Evolutionary conservation across 2,888 invertebrate genomes (phyloP).

Genomic region (Gymnosoma rotundatum): DNA sequence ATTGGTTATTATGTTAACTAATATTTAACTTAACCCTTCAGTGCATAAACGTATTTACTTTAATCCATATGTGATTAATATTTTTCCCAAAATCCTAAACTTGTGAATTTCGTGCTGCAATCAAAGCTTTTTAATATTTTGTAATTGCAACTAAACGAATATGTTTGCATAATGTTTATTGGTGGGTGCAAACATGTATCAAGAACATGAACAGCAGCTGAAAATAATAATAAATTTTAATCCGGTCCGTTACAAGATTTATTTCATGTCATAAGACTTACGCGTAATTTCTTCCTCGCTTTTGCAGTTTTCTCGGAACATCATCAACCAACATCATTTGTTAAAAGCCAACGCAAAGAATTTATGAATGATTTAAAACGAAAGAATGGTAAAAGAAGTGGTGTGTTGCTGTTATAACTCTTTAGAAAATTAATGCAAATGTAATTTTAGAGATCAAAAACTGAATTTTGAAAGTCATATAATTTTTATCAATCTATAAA

Average conservation of each 20-base stretch:
- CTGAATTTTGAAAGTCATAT: no score
- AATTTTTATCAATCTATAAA: no score
- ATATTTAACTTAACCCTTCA: no score
- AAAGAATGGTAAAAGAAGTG: neutral
- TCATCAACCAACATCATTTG: constrained; percentile 48
- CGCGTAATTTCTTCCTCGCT: neutral
- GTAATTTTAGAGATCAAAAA: no score
- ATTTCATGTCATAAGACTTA: constrained; percentile 22
- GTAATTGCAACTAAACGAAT: constrained; percentile 11
- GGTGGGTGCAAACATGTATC: constrained; percentile 19
- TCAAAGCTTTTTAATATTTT: no score
- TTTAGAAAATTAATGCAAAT: no score
- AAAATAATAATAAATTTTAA: constrained; percentile 48
- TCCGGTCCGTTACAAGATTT: constrained; percentile 38
- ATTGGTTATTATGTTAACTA: no score
- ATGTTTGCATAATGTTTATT: neutral
- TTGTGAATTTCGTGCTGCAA: no score
- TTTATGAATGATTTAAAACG: constrained; percentile 29
- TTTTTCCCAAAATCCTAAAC: no score
- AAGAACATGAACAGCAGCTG: neutral
- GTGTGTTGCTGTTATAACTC: no score
- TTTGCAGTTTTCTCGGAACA: constrained; percentile 29
- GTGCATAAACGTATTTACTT: no score
- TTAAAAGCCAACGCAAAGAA: constrained; percentile 32
- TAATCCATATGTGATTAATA: no score